Evolutionary conservation across 2,888 invertebrate genomes (phyloP).

Genomic region (Rhagonycha fulva): DNA sequence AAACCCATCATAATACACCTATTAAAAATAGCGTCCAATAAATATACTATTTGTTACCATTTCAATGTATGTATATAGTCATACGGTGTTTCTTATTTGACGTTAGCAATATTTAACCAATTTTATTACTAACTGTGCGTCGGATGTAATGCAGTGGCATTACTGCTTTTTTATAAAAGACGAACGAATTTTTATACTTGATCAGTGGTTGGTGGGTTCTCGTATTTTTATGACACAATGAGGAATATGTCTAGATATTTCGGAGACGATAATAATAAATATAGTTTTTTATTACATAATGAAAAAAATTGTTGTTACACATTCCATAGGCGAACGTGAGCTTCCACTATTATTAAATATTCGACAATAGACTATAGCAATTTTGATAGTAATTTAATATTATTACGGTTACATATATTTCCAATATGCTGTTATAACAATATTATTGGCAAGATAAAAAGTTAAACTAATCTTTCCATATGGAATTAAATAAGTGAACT

Average conservation of each 20-base stretch:
- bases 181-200: background rate
- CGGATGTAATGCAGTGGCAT: background rate
- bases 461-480: no score
- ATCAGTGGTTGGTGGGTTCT: background rate
- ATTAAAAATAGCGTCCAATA: no score
- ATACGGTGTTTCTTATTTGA: background rate
- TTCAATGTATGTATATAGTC: background rate
- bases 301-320: background rate
- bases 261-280: background rate
- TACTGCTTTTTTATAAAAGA: background rate
- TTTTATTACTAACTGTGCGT: background rate
- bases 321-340: background rate
- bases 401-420: no score
- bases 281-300: background rate
- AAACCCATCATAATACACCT: no score
- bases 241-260: background rate
- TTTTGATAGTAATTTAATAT: no score
- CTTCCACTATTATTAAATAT: background rate
- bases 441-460: no score
- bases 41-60: background rate
- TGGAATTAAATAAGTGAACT: no score
- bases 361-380: background rate
- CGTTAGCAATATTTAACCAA: background rate
- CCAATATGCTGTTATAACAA: no score
- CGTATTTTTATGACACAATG: background rate